Percentiles rank a stretch among this genome's conserved stretches.
Conservation (phyloP, 2,797 vertebrate species). For the Agapornis canus region DNA sequence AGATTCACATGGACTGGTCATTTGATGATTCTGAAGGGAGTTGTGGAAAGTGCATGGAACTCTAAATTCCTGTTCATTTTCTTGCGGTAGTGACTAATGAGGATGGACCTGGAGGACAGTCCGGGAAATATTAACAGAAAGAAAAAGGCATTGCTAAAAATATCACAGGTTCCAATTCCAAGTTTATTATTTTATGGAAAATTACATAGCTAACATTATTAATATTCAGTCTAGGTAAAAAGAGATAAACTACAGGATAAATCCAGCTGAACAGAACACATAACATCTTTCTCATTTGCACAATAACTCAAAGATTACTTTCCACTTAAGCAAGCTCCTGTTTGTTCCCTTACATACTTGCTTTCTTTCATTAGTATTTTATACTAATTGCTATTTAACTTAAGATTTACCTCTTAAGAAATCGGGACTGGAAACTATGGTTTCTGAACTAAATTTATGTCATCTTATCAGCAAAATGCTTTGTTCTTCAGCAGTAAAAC, state of each 20-base stretch:
- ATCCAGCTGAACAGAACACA: neutral
- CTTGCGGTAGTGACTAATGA: neutral
- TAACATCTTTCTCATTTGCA: neutral
- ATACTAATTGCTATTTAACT: neutral
- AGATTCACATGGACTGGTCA: neutral
- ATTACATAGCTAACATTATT: neutral
- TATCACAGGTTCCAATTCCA: neutral
- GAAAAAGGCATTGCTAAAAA: neutral
- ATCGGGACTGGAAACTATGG: neutral
- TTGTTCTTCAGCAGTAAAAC: neutral
- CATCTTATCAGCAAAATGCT: neutral
- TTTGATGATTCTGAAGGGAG: neutral
- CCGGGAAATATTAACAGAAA: neutral
- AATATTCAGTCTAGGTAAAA: neutral
- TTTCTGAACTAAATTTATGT: neutral
- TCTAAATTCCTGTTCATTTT: neutral
- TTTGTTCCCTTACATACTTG: neutral
- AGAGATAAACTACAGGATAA: neutral
- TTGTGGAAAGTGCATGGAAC: neutral
- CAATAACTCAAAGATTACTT: neutral
- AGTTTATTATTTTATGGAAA: neutral
- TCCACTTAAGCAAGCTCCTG: neutral
- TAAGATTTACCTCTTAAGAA: neutral
- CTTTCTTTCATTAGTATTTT: neutral
- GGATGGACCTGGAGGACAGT: neutral